Conservation (phyloP, 1,140 invertebrate genomes). For the Procambarus virginalis region DNA sequence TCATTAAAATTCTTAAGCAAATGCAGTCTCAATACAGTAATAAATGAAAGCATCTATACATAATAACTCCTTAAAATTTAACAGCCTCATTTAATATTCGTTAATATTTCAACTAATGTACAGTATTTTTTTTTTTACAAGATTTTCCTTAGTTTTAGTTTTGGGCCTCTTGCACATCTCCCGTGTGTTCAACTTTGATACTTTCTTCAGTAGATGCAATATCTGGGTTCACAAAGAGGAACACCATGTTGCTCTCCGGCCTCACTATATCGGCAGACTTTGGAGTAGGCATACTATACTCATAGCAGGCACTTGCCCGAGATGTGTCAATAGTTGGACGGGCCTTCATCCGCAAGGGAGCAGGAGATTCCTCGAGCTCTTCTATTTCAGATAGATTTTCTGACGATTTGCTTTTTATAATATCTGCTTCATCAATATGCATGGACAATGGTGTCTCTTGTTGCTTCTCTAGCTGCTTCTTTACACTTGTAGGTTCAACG, state of each 20-base stretch:
- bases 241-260: slow-evolving; percentile 51
- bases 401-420: neutral
- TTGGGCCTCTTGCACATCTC: slow-evolving; percentile 1
- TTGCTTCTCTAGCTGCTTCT: neutral
- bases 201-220: slow-evolving; percentile 28
- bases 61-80: neutral
- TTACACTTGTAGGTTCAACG: slow-evolving; percentile 11
- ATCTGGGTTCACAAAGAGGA: slow-evolving; percentile 56
- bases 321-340: slow-evolving; percentile 46
- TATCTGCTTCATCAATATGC: slow-evolving; percentile 12
- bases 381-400: slow-evolving; percentile 1
- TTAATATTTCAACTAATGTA: neutral
- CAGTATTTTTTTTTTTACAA: neutral
- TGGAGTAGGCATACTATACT: slow-evolving; percentile 59
- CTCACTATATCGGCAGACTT: slow-evolving; percentile 9
- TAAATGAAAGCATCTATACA: neutral
- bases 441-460: neutral
- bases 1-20: neutral
- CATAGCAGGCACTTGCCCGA: slow-evolving; percentile 44
- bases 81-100: neutral
- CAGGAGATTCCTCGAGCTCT: neutral
- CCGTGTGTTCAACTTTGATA: slow-evolving; percentile 29
- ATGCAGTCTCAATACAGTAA: neutral
- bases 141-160: neutral
- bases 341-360: slow-evolving; percentile 19